A percentile compares a stretch with the other conserved stretches of the same genome.
Evolutionary conservation across 1,140 invertebrate genomes (phyloP).

Genomic region (Musca domestica): DNA sequence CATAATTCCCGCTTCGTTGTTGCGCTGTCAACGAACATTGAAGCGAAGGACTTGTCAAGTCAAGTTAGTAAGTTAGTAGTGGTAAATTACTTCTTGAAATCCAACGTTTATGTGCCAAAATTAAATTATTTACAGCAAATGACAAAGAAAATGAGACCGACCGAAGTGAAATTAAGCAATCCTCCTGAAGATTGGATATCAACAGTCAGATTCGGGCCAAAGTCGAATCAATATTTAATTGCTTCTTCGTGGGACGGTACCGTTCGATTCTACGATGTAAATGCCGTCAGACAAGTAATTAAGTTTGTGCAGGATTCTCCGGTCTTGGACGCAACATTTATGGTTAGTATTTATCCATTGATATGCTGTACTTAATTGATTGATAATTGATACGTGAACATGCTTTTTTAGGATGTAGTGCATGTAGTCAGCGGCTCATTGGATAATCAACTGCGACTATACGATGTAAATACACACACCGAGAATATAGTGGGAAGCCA

Average conservation of each 20-base stretch:
- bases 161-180: constrained; percentile 89
- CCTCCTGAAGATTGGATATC: constrained; percentile 89
- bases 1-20: no score
- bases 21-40: no score
- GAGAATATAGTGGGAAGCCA: constrained; percentile 87
- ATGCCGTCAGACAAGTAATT: constrained; percentile 69
- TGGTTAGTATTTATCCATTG: constrained; percentile 64
- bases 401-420: constrained; percentile 85
- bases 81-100: no score
- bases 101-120: no score
- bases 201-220: constrained; percentile 90
- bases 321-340: constrained; percentile 91
- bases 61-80: no score
- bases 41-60: no score
- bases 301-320: constrained; percentile 85
- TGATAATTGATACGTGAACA: constrained; percentile 16
- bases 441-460: constrained; percentile 87
- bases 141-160: constrained; percentile 55
- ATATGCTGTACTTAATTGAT: not conserved
- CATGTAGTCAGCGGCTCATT: constrained; percentile 94
- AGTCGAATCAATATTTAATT: constrained; percentile 87
- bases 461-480: constrained; percentile 85
- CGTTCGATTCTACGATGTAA: constrained; percentile 92
- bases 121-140: not conserved
- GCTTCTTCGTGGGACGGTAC: constrained; percentile 93